A percentile compares a stretch with the other conserved stretches of the same genome.
phyloP scores from a whole-genome alignment of 2,113 vertebrate genomes.

The Takifugu flavidus region DNA sequence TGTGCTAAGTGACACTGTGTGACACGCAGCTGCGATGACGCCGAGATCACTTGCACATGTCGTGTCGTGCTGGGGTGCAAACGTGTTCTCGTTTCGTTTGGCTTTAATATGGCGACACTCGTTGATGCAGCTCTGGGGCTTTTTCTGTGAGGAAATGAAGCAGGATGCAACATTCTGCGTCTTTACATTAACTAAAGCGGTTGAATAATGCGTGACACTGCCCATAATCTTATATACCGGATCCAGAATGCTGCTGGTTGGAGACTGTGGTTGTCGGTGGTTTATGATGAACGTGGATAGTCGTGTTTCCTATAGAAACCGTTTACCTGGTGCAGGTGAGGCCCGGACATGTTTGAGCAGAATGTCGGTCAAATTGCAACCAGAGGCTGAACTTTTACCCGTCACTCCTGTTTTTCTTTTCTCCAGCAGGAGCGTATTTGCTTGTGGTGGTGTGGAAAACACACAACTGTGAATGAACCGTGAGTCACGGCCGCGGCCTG shows the following conservation, averaged over 20 bases:
- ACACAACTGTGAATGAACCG: neutral
- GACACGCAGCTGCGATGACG: neutral
- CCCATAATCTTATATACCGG: no score
- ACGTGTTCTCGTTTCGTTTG: neutral
- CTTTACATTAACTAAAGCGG: neutral
- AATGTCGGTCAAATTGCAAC: neutral
- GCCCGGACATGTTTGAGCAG: constrained; percentile 12
- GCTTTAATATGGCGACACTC: neutral
- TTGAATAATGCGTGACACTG: neutral
- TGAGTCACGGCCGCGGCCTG: constrained; percentile 41
- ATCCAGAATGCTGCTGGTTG: no score
- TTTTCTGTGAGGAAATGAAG: no score
- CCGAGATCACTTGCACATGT: neutral
- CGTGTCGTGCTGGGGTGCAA: neutral
- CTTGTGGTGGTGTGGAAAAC: constrained; percentile 14
- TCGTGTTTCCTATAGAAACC: neutral
- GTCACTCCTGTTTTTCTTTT: neutral
- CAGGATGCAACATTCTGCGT: neutral
- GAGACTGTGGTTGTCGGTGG: no score
- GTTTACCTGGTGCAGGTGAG: neutral
- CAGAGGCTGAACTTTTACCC: neutral
- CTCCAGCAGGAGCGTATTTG: neutral
- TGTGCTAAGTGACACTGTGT: neutral
- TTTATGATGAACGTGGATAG: no score
- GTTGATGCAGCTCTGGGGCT: neutral